Conservation (phyloP, 2,888 invertebrate genomes). For the Psylliodes chrysocephalus region DNA sequence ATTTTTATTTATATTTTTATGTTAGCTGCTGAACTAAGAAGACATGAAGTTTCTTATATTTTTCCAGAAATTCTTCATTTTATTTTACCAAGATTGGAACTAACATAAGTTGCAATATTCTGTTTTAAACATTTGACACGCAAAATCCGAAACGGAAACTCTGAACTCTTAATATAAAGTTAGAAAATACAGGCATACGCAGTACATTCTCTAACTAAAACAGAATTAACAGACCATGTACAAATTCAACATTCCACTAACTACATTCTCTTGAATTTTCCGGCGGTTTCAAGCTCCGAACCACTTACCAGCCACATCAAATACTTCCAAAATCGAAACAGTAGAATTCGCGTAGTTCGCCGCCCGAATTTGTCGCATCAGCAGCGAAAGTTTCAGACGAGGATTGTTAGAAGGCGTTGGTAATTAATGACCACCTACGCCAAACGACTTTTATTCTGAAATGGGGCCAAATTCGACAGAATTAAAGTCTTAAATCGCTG, state of each 20-base stretch:
- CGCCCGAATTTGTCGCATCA: background rate
- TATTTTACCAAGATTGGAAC: too few relatives aligned
- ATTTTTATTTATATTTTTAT: too few relatives aligned
- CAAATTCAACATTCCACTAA: constrained; percentile 1
- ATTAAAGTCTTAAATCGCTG: background rate
- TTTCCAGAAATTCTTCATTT: too few relatives aligned
- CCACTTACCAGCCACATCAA: constrained; percentile 7
- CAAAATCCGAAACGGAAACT: background rate
- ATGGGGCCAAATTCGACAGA: background rate
- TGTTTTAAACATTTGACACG: too few relatives aligned
- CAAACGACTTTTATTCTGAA: background rate
- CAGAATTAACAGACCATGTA: constrained; percentile 2
- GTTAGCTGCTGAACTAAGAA: too few relatives aligned
- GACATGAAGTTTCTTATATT: too few relatives aligned
- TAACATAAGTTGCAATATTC: too few relatives aligned
- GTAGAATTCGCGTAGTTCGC: background rate
- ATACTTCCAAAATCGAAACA: constrained; percentile 5
- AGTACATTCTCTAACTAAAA: background rate
- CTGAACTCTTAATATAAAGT: background rate
- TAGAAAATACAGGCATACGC: background rate
- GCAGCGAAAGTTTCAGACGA: constrained; percentile 3
- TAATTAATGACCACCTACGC: background rate
- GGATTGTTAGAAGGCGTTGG: background rate
- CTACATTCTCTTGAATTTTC: constrained; percentile 4
- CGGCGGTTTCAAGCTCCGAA: background rate